Evolutionary conservation across 2,888 invertebrate species (phyloP).

Genomic region (Balanococcus diminutus): DNA sequence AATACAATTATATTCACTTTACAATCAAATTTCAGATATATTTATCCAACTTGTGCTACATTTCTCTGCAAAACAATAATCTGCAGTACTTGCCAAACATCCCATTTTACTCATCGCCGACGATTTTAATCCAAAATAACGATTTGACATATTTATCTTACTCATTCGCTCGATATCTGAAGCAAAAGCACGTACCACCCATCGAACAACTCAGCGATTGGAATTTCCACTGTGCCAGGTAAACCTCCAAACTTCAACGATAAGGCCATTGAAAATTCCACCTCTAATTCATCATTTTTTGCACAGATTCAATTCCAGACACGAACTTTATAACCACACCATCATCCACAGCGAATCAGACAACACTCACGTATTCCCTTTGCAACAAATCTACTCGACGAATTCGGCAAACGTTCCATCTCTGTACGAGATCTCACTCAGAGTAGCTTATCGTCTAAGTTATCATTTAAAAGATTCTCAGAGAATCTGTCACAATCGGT

Average conservation of each 20-base stretch:
- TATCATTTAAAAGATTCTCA: background rate
- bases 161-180: slow-evolving; percentile 2
- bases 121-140: background rate
- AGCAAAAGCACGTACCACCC: slow-evolving; percentile 12
- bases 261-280: no score
- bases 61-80: slow-evolving; percentile 77
- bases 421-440: background rate
- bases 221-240: slow-evolving; percentile 24
- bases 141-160: slow-evolving; percentile 22
- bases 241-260: no score
- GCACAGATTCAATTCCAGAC: background rate
- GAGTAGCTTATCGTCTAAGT: background rate
- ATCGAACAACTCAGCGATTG: slow-evolving; percentile 1
- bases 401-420: background rate
- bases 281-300: background rate
- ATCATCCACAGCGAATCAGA: slow-evolving; percentile 15
- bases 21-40: background rate
- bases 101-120: slow-evolving; percentile 7
- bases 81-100: slow-evolving; percentile 75
- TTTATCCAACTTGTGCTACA: slow-evolving; percentile 66
- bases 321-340: slow-evolving; percentile 2
- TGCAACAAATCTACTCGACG: background rate
- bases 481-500: background rate
- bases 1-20: background rate
- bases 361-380: background rate